Base-by-base conservation (phyloP, 2,797 vertebrate genomes). In the Myotis vivesi region DNA sequence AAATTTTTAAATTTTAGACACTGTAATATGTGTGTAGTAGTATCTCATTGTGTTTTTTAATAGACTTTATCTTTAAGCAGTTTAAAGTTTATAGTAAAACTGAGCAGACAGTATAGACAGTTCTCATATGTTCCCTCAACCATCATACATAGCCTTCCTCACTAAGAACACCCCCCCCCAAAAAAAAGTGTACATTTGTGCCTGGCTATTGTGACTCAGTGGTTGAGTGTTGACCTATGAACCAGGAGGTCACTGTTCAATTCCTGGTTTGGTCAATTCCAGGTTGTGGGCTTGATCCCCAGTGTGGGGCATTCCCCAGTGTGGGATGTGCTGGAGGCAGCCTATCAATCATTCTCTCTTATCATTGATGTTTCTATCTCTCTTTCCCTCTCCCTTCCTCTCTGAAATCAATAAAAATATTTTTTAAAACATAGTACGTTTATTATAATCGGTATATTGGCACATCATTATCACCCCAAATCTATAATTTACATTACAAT, bases 61-160 rank as follows among this genome's bases (percentile, higher is more conserved):
- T 51, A 83, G 6, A 36, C 28, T 55, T 55, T 72, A 38, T 41
- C 38, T 94, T 81, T 66, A 5, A 62, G 41, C 17, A 66, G 11
- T 80, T 95, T 89, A 76, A 82, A 8, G 64, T 92, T 92, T 10
- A 73, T 8, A 87, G 13, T 0, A 89, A 80, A 49, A 71, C 44
- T 71, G 7, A 94, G 19, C 53, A 69, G 19, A n/a, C 79, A 79
- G 36, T 83, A 23, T 2, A 51, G 25, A 55, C 28, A 55, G 8
- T 76, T 76, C 5, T 25, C 20, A 23, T 17, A 33, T 72, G 4
- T 6, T 55, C 9, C 28, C 3, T 82, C 23, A 20, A 3, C 8
- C 19, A 4, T 6, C 12, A 23, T 7, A 20, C 7, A 38, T 13
- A 76, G 8, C 3, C 6, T n/a, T 3, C 17, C n/a, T 9, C 6